A percentile compares a stretch with the other conserved stretches of the same genome.
Evolutionary conservation across 2,888 invertebrate species (phyloP).

Genomic region (Cactoblastis cactorum): DNA sequence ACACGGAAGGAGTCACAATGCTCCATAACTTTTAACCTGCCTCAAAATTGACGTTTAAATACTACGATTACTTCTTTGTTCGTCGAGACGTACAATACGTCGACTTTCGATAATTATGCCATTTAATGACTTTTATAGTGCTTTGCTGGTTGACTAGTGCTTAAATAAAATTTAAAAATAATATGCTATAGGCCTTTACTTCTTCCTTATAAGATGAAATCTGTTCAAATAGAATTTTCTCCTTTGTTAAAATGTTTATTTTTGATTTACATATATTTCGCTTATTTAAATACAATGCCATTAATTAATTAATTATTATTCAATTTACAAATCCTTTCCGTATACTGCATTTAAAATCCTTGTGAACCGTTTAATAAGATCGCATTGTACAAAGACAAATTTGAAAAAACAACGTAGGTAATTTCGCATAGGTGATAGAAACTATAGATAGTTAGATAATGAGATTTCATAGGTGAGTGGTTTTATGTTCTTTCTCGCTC

Average conservation of each 20-base stretch:
- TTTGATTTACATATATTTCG: too few relatives aligned
- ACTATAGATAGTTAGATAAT: too few relatives aligned
- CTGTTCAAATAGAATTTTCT: not conserved
- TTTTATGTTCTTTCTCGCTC: slow-evolving; percentile 37
- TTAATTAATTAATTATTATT: too few relatives aligned
- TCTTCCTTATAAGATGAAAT: not conserved
- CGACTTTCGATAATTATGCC: slow-evolving; percentile 26
- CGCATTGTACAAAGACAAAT: too few relatives aligned
- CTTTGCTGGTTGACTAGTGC: not conserved
- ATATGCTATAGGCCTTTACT: not conserved
- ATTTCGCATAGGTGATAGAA: too few relatives aligned
- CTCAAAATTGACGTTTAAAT: slow-evolving; percentile 65
- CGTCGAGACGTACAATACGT: slow-evolving; percentile 42
- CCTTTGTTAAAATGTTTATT: too few relatives aligned
- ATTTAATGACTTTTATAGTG: not conserved
- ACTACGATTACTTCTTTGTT: slow-evolving; percentile 68
- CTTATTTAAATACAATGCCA: too few relatives aligned
- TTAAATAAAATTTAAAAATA: not conserved
- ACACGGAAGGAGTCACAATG: slow-evolving; percentile 57
- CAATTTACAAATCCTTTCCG: too few relatives aligned
- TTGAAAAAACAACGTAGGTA: too few relatives aligned
- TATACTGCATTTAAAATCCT: too few relatives aligned
- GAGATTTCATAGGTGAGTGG: slow-evolving; percentile 37
- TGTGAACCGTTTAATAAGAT: too few relatives aligned
- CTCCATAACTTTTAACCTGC: slow-evolving; percentile 65